phyloP scores from a whole-genome alignment of 2,113 vertebrate species.

The Paralichthys olivaceus region DNA sequence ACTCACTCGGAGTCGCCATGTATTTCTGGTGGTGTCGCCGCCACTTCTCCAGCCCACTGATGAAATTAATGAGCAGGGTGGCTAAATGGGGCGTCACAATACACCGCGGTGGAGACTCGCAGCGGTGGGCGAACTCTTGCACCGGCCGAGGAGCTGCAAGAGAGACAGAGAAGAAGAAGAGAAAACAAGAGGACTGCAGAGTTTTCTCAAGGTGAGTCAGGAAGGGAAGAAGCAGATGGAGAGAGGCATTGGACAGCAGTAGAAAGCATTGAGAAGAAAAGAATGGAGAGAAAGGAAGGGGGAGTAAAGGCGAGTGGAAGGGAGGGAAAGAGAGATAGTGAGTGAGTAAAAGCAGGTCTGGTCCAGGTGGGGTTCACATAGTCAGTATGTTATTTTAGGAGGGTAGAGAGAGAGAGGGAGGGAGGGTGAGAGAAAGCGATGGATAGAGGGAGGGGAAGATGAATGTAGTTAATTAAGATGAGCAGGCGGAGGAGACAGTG shows the following conservation, averaged over 20 bases:
- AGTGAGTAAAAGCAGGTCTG: slow-evolving; percentile 83
- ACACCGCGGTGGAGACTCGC: slow-evolving; percentile 59
- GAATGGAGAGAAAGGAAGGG: slow-evolving; percentile 33
- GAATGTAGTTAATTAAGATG: slow-evolving; percentile 89
- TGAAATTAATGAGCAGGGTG: slow-evolving; percentile 71
- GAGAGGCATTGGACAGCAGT: slow-evolving; percentile 36
- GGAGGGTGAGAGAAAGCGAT: slow-evolving; percentile 71
- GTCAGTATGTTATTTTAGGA: slow-evolving; percentile 86
- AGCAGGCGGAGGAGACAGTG: slow-evolving; percentile 87
- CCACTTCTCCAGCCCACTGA: slow-evolving; percentile 65
- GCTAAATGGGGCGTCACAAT: slow-evolving; percentile 73
- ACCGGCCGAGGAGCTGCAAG: slow-evolving; percentile 42
- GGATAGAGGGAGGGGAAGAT: slow-evolving; percentile 85
- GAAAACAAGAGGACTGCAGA: slow-evolving; percentile 2
- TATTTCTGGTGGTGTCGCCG: slow-evolving; percentile 35
- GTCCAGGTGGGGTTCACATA: slow-evolving; percentile 85
- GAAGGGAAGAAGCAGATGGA: slow-evolving; percentile 16
- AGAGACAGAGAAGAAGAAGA: slow-evolving; percentile 27
- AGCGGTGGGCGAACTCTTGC: slow-evolving; percentile 50
- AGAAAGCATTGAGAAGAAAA: slow-evolving; percentile 42
- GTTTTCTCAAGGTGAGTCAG: slow-evolving; percentile 45
- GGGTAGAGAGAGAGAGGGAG: slow-evolving; percentile 71
- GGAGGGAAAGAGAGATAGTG: slow-evolving; percentile 46
- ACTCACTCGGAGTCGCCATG: slow-evolving; percentile 42
- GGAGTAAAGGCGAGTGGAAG: slow-evolving; percentile 7